Evolutionary conservation across 2,888 invertebrate genomes (phyloP), one percentile per base, ranked within the genome.

Genomic region (Callyntrura sp.): DNA sequence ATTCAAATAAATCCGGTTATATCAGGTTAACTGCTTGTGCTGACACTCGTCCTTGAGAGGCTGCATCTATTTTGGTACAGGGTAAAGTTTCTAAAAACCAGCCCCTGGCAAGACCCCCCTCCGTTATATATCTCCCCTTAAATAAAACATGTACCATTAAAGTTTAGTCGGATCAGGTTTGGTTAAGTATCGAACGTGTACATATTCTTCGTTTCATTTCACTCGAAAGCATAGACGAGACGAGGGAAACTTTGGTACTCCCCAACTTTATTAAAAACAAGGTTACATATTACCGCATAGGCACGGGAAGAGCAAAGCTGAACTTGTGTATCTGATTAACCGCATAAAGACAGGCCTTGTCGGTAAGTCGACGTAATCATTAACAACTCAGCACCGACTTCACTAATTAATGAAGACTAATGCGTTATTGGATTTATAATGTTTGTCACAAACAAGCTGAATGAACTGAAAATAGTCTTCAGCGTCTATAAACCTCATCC

Each of bases 381-480:
- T 78, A 78, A 55, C 78, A 78, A 55, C 78, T 78, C 78, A 78
- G 8, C 78, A 78, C 55, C 48, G 28, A 55, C 25, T 55, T 57
- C 28, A 78, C 78, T 78, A 78, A 78, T 78, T 78, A 78, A 78
- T 78, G 78, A 78, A 78, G 78, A 35, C 55, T 78, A n/a, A n/a
- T 78, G 35, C 55, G 14, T n/a, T 51, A 51, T 76, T 51, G 78
- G 78, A 78, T 78, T 78, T 78, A 28, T 78, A 55, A 17, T 35
- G 35, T 35, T 25, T 78, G 78, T 55, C 78, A 78, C 78, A 78
- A 78, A 55, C 78, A 78, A 78, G 28, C 55, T 55, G n/a, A 35
- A 28, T 55, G 28, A 55, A 78, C 28, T 28, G 25, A 25, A 78
- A 55, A 20, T 0, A 28, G 70, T 0, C 43, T 45, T 17, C 2